A percentile compares a stretch with the other conserved stretches of the same genome.
These are phyloP conservation scores for Plectus sambesii DNA, from an alignment of 1,140 invertebrate genomes.

Conservation along the genomic window DNA sequence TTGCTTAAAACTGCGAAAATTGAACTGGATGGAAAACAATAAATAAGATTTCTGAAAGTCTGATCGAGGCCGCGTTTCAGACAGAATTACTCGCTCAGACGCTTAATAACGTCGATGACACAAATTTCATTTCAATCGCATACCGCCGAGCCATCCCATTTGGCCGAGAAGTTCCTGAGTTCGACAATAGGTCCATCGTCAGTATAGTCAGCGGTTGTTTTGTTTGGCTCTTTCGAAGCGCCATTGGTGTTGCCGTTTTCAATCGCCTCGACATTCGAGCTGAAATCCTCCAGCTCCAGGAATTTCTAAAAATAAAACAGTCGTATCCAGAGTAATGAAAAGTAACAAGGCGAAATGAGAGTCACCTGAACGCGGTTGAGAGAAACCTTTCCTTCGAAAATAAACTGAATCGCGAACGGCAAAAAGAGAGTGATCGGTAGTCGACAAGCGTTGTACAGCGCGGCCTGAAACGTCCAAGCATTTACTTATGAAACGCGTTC, in stretches of 20 bases:
- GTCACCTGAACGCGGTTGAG: slow-evolving; percentile 14
- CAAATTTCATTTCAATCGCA: too few relatives aligned
- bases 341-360: background rate
- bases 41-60: too few relatives aligned
- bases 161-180: too few relatives aligned
- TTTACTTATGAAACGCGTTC: too few relatives aligned
- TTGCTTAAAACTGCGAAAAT: too few relatives aligned
- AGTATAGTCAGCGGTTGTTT: too few relatives aligned
- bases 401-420: slow-evolving; percentile 21
- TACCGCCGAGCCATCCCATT: too few relatives aligned
- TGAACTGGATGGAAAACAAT: too few relatives aligned
- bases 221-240: slow-evolving; percentile 11
- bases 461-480: slow-evolving; percentile 21
- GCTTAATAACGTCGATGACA: too few relatives aligned
- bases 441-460: slow-evolving; percentile 22
- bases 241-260: background rate
- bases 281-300: slow-evolving; percentile 20
- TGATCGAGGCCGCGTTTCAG: too few relatives aligned
- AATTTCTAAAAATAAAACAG: slow-evolving; percentile 6
- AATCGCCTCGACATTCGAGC: slow-evolving; percentile 1
- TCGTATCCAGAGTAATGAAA: background rate
- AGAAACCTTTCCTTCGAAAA: slow-evolving; percentile 17
- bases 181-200: slow-evolving; percentile 7
- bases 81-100: too few relatives aligned
- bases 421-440: slow-evolving; percentile 24